Percentiles rank a stretch among this genome's conserved stretches.
Evolutionary conservation across 2,888 invertebrate genomes (phyloP).

Genomic region (Hedychridium roseum): DNA sequence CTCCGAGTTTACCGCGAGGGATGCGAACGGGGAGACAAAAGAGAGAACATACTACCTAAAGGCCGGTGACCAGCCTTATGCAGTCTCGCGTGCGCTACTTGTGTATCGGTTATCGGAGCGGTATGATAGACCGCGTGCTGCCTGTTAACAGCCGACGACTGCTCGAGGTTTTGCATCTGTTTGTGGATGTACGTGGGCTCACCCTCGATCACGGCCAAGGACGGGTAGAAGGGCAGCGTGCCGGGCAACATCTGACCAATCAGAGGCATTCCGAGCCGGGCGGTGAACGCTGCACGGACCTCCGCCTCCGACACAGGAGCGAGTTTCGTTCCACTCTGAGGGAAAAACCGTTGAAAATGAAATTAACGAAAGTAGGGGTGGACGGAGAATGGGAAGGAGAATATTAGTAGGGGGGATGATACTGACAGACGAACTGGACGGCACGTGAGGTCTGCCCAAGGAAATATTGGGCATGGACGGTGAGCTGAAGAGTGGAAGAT

Average conservation of each 20-base stretch:
- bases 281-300: conserved; percentile 75
- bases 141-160: conserved; percentile 50
- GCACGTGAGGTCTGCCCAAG: conserved; percentile 80
- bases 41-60: conserved; percentile 63
- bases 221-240: conserved; percentile 76
- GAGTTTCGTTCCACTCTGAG: conserved; percentile 65
- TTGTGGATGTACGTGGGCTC: conserved; percentile 64
- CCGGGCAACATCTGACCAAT: conserved; percentile 75
- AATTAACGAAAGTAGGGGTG: background rate
- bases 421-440: conserved; percentile 61
- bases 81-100: conserved; percentile 74
- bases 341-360: background rate
- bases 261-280: conserved; percentile 71
- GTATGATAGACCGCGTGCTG: conserved; percentile 60
- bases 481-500: conserved; percentile 87
- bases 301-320: conserved; percentile 80
- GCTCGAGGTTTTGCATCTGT: conserved; percentile 68
- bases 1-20: background rate
- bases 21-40: conserved; percentile 30
- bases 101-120: conserved; percentile 71
- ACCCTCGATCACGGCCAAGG: conserved; percentile 69
- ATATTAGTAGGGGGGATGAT: background rate
- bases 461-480: conserved; percentile 98
- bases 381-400: background rate
- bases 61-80: conserved; percentile 74